Percentiles rank a stretch among this genome's conserved stretches.
These are phyloP conservation scores for Penaeus chinensis DNA, from an alignment of 1,140 invertebrate species.

Conservation along the genomic window DNA sequence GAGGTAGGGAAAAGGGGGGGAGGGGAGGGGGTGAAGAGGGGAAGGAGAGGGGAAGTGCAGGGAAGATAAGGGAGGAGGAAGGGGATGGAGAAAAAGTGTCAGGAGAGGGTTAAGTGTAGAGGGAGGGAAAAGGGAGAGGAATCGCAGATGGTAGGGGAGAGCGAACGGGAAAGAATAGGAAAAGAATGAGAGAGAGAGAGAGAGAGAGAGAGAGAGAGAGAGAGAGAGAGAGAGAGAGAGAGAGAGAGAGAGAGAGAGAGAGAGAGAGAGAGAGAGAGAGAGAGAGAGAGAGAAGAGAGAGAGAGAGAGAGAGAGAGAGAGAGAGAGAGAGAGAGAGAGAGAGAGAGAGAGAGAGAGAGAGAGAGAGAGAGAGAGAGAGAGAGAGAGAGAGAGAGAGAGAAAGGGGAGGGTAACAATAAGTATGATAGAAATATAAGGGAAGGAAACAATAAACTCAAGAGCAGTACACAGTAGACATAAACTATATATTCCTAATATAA, in stretches of 20 bases:
- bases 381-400: too few relatives aligned
- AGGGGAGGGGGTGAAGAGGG: neutral
- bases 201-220: neutral
- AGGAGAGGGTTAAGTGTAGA: too few relatives aligned
- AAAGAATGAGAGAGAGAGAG: neutral
- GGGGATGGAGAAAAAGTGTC: neutral
- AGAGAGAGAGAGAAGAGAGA: too few relatives aligned
- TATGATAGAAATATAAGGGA: too few relatives aligned
- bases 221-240: slow-evolving; percentile 7
- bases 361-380: neutral
- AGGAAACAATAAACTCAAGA: too few relatives aligned
- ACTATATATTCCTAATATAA: too few relatives aligned
- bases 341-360: neutral
- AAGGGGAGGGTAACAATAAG: too few relatives aligned
- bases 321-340: neutral
- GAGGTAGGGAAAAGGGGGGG: neutral
- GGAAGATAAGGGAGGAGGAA: neutral
- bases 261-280: neutral
- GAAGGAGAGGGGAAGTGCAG: too few relatives aligned
- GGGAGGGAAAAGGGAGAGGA: too few relatives aligned
- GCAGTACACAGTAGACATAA: too few relatives aligned
- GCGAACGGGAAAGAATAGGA: neutral
- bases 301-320: neutral
- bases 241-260: neutral
- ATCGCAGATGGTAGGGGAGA: neutral